Evolutionary conservation across 2,113 vertebrate species (phyloP).

Genomic region (Furnarius figulus): DNA sequence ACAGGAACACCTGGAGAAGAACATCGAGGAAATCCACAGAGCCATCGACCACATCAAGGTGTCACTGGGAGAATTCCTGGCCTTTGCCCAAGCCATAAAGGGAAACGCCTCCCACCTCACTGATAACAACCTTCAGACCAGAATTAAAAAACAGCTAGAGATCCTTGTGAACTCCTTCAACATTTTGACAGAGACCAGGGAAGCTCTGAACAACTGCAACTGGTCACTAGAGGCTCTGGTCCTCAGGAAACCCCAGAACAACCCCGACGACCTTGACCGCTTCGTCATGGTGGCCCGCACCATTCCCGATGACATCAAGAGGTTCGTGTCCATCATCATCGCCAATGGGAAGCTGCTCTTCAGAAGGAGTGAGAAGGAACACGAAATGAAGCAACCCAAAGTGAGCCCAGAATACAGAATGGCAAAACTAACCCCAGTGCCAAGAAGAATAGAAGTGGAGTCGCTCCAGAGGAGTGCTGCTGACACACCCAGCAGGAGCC

Average conservation of each 20-base stretch:
- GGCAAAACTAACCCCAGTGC: background rate
- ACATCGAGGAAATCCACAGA: conserved; percentile 78
- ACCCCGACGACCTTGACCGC: conserved; percentile 87
- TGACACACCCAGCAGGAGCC: background rate
- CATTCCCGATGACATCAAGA: conserved; percentile 89
- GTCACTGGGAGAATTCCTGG: conserved; percentile 80
- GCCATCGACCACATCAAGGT: conserved; percentile 76
- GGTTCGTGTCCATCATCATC: conserved; percentile 89
- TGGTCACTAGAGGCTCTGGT: conserved; percentile 84
- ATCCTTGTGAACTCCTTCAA: conserved; percentile 82
- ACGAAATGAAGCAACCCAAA: conserved; percentile 31
- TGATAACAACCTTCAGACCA: conserved; percentile 81
- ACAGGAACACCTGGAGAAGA: conserved; percentile 81
- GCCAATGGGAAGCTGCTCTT: conserved; percentile 93
- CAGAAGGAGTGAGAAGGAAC: conserved; percentile 63
- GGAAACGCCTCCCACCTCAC: conserved; percentile 75
- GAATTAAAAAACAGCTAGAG: conserved; percentile 85
- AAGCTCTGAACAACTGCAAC: conserved; percentile 70
- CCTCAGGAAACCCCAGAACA: conserved; percentile 73
- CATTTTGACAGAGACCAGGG: conserved; percentile 82
- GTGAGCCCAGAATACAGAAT: conserved; percentile 1
- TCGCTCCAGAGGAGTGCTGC: background rate
- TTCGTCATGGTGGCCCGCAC: conserved; percentile 90
- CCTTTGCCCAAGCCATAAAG: conserved; percentile 79
- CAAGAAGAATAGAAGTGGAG: conserved; percentile 19